These are phyloP conservation scores for Protomyctophum bolini DNA, from an alignment of 2,113 vertebrate species.

Conservation along the genomic window DNA sequence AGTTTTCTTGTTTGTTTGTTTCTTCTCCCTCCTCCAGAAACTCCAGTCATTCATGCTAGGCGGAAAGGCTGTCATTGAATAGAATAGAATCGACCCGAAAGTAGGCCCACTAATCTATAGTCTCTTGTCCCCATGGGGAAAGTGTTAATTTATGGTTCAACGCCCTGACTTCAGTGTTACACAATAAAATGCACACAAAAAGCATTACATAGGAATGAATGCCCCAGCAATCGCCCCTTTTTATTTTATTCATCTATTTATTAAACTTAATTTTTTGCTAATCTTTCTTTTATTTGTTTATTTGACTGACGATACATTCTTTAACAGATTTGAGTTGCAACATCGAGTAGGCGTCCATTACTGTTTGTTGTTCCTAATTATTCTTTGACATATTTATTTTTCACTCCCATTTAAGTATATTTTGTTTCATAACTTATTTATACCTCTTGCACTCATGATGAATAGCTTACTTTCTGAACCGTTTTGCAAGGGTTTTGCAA, in stretches of 20 bases:
- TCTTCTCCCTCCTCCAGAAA: not conserved
- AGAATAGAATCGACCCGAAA: conserved; percentile 10
- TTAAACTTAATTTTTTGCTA: not conserved
- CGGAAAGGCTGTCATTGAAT: conserved; percentile 17
- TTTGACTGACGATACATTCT: not conserved
- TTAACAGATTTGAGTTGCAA: not conserved
- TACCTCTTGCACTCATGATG: conserved; percentile 9
- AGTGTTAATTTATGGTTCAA: conserved; percentile 28
- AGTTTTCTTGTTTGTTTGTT: not conserved
- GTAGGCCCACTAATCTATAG: conserved; percentile 36
- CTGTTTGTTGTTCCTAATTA: no score
- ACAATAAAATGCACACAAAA: conserved; percentile 5
- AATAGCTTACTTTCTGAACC: conserved; percentile 9
- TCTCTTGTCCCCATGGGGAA: conserved; percentile 22
- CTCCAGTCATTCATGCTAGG: conserved; percentile 14
- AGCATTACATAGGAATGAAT: not conserved
- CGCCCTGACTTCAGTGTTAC: conserved; percentile 8
- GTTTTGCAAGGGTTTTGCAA: not conserved
- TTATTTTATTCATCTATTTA: not conserved
- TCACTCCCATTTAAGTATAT: conserved; percentile 1
- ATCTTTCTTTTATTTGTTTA: no score
- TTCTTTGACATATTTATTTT: not conserved
- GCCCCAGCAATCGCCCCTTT: not conserved
- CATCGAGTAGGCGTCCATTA: not conserved
- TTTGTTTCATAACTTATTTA: not conserved